Base-by-base conservation (phyloP, 1,140 invertebrate genomes). In the Euwallacea fornicatus region DNA sequence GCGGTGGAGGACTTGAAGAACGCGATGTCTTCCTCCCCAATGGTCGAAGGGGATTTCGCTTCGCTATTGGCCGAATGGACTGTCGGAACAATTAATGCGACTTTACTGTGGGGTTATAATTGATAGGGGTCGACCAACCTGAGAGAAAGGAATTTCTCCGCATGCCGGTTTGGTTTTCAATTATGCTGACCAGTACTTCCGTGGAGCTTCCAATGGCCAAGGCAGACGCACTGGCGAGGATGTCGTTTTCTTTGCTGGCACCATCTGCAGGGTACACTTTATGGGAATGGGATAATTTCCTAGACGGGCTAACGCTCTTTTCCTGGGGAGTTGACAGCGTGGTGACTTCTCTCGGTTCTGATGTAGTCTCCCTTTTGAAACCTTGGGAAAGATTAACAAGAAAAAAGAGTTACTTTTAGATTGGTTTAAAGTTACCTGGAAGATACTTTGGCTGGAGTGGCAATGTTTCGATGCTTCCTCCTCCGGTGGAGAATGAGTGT, bases 391-490 rank as follows among this genome's bases (percentile, higher is more conserved):
- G n/a, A 16, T 42, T 58, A 33, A 41, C 21, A 61, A 64, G 43
- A 33, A n/a, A 64, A n/a, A n/a, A n/a, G n/a, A n/a, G n/a, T 47
- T 61, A 13, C 7, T 50, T 64, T 21, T 50, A 58, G 44, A 58
- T 73, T 55, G 1, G n/a, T 59, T 21, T 33, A 4, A 11, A 58
- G 6, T 53, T 63, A 67, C 71, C 50, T 76, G 82, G 82, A 71
- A 88, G 78, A 72, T 88, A 81, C 78, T 87, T 87, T 54, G 87
- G 85, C 85, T 90, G 88, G 15, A 89, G 79, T 67, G 87, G 87
- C 75, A 90, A 80, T 80, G 87, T 84, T 77, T 89, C 87, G 70
- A 86, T 79, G 76, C 86, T 84, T 62, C 88, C 88, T 6, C 87
- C 88, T 50, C 88, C 90, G 42, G 88, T 86, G 67, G 88, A 85